Evolutionary conservation across 2,113 vertebrate genomes (phyloP), one percentile per base, ranked within the genome.

Genomic region (Theristicus caerulescens): DNA sequence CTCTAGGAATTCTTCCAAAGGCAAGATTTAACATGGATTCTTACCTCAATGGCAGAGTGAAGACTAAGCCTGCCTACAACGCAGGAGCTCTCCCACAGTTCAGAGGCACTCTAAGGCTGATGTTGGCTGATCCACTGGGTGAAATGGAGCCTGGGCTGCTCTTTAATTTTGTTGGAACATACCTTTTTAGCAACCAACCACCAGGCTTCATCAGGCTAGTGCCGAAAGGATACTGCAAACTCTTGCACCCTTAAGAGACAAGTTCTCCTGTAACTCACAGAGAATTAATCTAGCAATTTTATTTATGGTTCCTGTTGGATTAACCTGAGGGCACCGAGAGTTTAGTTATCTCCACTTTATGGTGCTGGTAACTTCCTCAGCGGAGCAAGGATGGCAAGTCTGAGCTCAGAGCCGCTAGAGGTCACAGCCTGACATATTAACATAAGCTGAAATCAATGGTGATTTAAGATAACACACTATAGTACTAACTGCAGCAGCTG

Each of bases 381-480:
- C 10, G 5, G 57, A 87, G 77, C 59, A 86, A 95, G 61, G 65
- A 91, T 11, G 74, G 51, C 0, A 2, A 77, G 64, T 55, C 62
- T 74, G 69, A 94, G 80, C 86, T 83, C 80, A 81, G 69, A 95
- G 73, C 26, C 8, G 16, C 65, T 71, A 79, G 59, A 89, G 91
- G 89, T 96, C 91, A 87, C 73, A 91, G 91, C 32, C 77, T 82
- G 84, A 71, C 66, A 69, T 13, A 93, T 76, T 76, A 93, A 64
- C 84, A 93, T 93, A 85, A 94, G 73, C 89, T 91, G 90, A 76
- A 95, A 96, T 96, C 95, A 94, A 91, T 94, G 65, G 69, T 82
- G 70, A 95, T 96, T 89, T 89, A 93, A 89, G 91, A 67, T 84
- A 89, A 82, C 59, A 88, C 42, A 61, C n/a, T 54, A 16, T 11